These are phyloP conservation scores for Leiothrix lutea DNA, from an alignment of 2,113 vertebrate genomes.

Conservation along the genomic window DNA sequence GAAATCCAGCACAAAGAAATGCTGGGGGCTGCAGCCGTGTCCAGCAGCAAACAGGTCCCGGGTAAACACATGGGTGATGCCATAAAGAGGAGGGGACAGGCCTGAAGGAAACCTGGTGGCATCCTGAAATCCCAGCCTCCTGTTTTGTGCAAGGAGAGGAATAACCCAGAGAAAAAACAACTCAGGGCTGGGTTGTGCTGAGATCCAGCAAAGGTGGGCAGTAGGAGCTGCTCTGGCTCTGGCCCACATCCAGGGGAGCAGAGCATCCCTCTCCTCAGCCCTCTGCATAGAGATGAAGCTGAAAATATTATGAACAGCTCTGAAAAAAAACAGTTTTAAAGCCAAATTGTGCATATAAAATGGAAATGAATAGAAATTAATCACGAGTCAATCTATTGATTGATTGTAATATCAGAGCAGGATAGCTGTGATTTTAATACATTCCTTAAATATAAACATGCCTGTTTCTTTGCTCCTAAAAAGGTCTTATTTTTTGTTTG, in stretches of 20 bases:
- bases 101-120: background rate
- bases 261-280: background rate
- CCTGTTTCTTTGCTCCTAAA: conserved; percentile 8
- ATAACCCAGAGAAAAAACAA: background rate
- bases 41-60: background rate
- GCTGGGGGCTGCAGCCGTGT: background rate
- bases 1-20: background rate
- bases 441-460: conserved; percentile 32
- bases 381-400: background rate
- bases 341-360: background rate
- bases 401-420: background rate
- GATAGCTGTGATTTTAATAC: background rate
- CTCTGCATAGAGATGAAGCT: background rate
- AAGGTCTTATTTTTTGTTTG: conserved; percentile 3
- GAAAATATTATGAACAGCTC: background rate
- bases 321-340: background rate
- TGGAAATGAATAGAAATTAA: background rate
- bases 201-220: background rate
- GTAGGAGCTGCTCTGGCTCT: background rate
- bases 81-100: background rate
- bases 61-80: fast-evolving
- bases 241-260: background rate
- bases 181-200: background rate
- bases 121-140: background rate
- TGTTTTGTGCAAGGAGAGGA: background rate